Evolutionary conservation across 2,797 vertebrate genomes (phyloP).

Genomic region (Squalus acanthias): DNA sequence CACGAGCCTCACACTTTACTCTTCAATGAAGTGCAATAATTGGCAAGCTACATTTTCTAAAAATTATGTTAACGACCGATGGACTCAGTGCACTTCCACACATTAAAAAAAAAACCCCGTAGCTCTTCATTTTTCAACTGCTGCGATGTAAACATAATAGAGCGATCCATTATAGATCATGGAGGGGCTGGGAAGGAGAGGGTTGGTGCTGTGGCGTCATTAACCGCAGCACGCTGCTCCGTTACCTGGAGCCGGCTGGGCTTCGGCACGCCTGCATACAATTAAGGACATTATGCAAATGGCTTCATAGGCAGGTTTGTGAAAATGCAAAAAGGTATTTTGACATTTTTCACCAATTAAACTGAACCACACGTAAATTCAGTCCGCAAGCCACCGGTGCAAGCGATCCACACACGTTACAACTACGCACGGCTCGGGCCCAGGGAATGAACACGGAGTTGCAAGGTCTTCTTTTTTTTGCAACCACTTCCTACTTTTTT

Average conservation of each 20-base stretch:
- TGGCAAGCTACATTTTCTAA: background rate
- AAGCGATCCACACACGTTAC: background rate
- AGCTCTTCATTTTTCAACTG: background rate
- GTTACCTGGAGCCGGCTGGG: background rate
- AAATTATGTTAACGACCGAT: background rate
- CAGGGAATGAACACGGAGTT: background rate
- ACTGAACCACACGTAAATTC: background rate
- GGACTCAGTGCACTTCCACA: background rate
- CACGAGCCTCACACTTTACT: background rate
- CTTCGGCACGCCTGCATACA: no score
- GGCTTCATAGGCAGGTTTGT: background rate
- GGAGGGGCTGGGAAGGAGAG: background rate
- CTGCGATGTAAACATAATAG: no score
- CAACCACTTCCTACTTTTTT: background rate
- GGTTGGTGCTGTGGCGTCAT: background rate
- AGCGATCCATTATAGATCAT: background rate
- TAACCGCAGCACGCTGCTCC: background rate
- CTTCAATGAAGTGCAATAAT: background rate
- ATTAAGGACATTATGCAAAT: background rate
- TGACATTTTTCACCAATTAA: constrained; percentile 22
- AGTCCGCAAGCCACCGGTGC: background rate
- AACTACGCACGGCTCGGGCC: no score
- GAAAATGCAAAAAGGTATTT: background rate
- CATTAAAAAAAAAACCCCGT: background rate
- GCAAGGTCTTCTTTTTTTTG: no score